Evolutionary conservation across 2,888 invertebrate genomes (phyloP), one percentile per base, ranked within the genome.

Genomic region (Plemyria rubiginata): DNA sequence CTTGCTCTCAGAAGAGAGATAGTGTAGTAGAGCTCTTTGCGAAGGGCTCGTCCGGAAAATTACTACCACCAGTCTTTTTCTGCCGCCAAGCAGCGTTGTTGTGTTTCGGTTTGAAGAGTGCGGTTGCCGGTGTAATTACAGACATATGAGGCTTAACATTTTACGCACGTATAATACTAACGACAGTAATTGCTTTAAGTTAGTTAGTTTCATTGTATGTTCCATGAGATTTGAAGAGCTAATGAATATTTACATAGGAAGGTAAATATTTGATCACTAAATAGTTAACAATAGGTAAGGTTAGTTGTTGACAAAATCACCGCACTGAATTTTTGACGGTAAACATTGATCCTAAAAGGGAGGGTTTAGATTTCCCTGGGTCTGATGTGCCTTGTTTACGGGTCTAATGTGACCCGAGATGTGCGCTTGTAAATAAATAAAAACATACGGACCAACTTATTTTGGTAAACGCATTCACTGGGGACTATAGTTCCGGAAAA

Each of bases 401-500:
- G 69, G 65, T 52, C 68, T 68, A 70, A 71, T 71, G 70, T 57
- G 71, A 70, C 70, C 71, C 71, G 60, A 64, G 62, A 70, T 68
- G 60, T 62, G 67, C 61, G 58, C 62, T 46, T 63, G 68, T 70
- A 71, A 71, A 70, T 71, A 71, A 71, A 70, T 71, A 70, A 71
- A 70, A 70, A 64, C 65, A 66, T 65, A 62, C 62, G 65, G 67
- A 64, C 69, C 64, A 61, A 66, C 59, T 58, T 61, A 70, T 62
- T 67, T 66, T 62, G 41, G 49, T 54, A 54, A 62, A 49, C 41
- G 43, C 53, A 57, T 50, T 22, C 58, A 15, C 56, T 48, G 8
- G 58, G 59, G 63, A 54, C 43, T n/a, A 59, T 48, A 48, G 54
- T 38, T 62, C 40, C 45, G 29, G 29, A 16, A 58, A 58, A 57